Percentiles rank a stretch among this genome's conserved stretches.
Evolutionary conservation across 2,797 vertebrate species (phyloP).

Genomic region (Labeo calbasu): DNA sequence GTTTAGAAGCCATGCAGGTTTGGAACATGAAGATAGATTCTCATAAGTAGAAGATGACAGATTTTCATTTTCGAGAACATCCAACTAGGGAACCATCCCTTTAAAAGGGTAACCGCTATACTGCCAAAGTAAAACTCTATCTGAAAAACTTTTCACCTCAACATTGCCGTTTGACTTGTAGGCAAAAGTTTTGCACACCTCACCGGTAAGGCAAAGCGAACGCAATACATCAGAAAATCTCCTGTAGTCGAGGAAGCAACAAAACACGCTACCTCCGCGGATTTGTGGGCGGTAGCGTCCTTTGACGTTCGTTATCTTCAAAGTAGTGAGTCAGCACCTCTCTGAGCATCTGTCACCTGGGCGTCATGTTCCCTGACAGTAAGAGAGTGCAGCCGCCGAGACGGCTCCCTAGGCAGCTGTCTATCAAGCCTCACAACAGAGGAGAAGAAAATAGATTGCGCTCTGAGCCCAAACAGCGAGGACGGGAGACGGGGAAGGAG

Average conservation of each 20-base stretch:
- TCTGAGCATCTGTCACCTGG: slow-evolving; percentile 64
- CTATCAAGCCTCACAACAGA: slow-evolving; percentile 54
- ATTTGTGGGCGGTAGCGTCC: slow-evolving; percentile 59
- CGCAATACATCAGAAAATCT: slow-evolving; percentile 40
- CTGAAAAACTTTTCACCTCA: slow-evolving; percentile 46
- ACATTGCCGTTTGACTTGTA: slow-evolving; percentile 60
- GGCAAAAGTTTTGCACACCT: slow-evolving; percentile 53
- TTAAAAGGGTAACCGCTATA: too few species aligned
- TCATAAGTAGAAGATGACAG: not conserved
- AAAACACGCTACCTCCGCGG: slow-evolving; percentile 60
- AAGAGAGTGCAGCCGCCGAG: slow-evolving; percentile 35
- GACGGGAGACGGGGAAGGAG: not conserved
- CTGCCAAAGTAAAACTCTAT: too few species aligned
- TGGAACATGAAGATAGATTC: not conserved
- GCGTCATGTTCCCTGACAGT: slow-evolving; percentile 57
- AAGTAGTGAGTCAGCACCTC: slow-evolving; percentile 60
- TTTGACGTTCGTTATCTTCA: slow-evolving; percentile 71
- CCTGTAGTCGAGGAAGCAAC: slow-evolving; percentile 35
- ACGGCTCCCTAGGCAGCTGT: slow-evolving; percentile 55
- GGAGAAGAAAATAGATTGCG: slow-evolving; percentile 47
- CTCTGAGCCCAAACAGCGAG: slow-evolving; percentile 33
- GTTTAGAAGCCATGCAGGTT: not conserved
- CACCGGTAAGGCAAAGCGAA: slow-evolving; percentile 20
- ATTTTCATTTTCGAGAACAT: not conserved
- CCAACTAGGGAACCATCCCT: not conserved